Percentiles rank a stretch among this genome's conserved stretches.
Evolutionary conservation across 2,888 invertebrate species (phyloP).

Genomic region (Hoplodrina blanda): DNA sequence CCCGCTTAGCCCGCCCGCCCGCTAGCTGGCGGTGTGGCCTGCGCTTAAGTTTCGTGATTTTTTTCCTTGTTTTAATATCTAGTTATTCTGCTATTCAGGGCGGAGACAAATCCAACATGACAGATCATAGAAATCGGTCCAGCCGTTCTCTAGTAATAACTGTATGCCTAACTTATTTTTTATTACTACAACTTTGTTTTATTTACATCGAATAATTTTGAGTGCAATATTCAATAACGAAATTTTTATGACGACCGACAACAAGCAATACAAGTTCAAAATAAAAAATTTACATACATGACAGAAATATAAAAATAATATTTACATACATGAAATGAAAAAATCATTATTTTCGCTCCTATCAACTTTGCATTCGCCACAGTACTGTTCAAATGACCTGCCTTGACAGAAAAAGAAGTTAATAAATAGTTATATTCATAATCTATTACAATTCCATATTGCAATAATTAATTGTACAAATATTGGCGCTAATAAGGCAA

Average conservation of each 20-base stretch:
- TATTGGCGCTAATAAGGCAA: slow-evolving; percentile 36
- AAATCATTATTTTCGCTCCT: slow-evolving; percentile 11
- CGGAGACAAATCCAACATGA: too few species aligned
- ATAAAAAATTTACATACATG: slow-evolving; percentile 10
- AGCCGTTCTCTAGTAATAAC: too few species aligned
- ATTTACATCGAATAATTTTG: too few species aligned
- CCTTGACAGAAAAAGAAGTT: slow-evolving; percentile 42
- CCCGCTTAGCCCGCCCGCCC: too few species aligned
- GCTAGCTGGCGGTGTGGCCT: too few species aligned
- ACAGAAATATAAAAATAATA: not conserved
- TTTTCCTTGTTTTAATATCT: too few species aligned
- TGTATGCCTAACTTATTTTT: too few species aligned
- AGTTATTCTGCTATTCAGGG: too few species aligned
- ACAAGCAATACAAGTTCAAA: not conserved
- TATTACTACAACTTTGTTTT: too few species aligned
- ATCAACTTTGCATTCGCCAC: slow-evolving; percentile 57
- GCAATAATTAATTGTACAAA: slow-evolving; percentile 2
- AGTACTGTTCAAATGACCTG: slow-evolving; percentile 54
- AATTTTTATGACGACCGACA: slow-evolving; percentile 21
- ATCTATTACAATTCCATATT: not conserved
- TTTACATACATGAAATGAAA: slow-evolving; percentile 45
- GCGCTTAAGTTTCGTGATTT: too few species aligned
- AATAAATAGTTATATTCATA: slow-evolving; percentile 26
- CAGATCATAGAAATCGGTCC: too few species aligned
- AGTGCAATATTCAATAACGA: not conserved